Evolutionary conservation across 1,140 invertebrate species (phyloP), one percentile per base, ranked within the genome.

Genomic region (Tribolium madens): DNA sequence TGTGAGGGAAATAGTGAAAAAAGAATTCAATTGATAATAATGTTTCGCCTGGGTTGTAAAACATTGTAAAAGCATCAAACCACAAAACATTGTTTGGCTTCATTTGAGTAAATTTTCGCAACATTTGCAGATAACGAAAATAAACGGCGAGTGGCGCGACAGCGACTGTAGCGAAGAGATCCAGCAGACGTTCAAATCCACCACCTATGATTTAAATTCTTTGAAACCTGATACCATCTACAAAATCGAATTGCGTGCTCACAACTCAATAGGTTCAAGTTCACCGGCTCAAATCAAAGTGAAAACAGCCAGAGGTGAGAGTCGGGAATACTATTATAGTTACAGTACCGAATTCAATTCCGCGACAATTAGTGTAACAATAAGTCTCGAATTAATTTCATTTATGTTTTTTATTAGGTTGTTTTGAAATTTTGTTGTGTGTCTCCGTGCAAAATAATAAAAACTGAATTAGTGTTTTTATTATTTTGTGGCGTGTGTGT

Each of bases 241-340:
- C 87, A 90, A 89, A 81, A 91, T 95, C 79, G 93, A 96, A 83
- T 86, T 97, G 14, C 89, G 90, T 81, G 96, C 96, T 9, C 93
- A 94, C 81, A 98, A 98, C 86, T 85, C 89, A 6, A 93, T 97
- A 52, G 96, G 95, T 50, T 92, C 87, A 84, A 95, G 95, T 78
- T 86, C 89, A 47, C 91, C 94, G 0, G 92, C 92, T 5, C 88
- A 91, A 81, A 89, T 94, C 53, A 90, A 91, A 82, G 89, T 97
- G 82, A 93, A 92, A 87, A 97, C 96, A 46, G 92, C 93, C 80
- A 89, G 91, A 90, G 95, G 95, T 95, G 90, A 94, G 92, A 76
- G 80, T 60, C 79, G 93, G 91, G 80, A 84, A 46, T 84, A 26
- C 21, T 26, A 84, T 82, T 86, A 82, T 76, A 81, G 48, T 75